Evolutionary conservation across 1,140 invertebrate genomes (phyloP).

Genomic region (Drosophila pseudoananassae): DNA sequence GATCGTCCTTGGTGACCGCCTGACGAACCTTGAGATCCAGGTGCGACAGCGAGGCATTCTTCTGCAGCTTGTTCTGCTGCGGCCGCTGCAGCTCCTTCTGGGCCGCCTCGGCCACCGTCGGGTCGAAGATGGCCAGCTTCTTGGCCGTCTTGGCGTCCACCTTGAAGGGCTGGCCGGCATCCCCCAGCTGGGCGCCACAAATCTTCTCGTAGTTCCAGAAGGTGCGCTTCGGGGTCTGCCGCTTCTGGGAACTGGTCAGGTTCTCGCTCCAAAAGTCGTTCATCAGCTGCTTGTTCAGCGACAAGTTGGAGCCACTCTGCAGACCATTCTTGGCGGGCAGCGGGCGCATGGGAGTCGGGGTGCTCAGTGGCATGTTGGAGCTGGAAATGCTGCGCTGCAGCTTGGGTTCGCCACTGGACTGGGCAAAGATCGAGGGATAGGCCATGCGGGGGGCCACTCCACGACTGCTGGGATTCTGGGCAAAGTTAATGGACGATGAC

Average conservation of each 20-base stretch:
- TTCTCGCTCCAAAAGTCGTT: constrained; percentile 83
- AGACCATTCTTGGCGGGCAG: constrained; percentile 31
- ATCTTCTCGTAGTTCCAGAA: constrained; percentile 84
- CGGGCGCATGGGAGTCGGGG: constrained; percentile 20
- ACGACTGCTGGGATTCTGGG: constrained; percentile 40
- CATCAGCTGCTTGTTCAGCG: constrained; percentile 80
- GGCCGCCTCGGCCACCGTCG: constrained; percentile 70
- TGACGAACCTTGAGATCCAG: constrained; percentile 78
- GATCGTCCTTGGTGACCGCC: constrained; percentile 82
- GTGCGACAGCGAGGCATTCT: constrained; percentile 80
- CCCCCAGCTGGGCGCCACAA: constrained; percentile 68
- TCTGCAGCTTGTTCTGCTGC: constrained; percentile 75
- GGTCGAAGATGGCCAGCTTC: constrained; percentile 79
- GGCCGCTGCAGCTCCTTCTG: constrained; percentile 78
- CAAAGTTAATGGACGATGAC: constrained; percentile 73
- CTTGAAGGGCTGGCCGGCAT: constrained; percentile 71
- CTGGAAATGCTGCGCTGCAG: constrained; percentile 80
- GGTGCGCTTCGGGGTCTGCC: constrained; percentile 75
- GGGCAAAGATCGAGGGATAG: constrained; percentile 79
- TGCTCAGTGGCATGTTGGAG: constrained; percentile 66
- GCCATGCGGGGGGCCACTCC: constrained; percentile 46
- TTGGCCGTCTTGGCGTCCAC: constrained; percentile 81
- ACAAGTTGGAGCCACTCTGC: constrained; percentile 73
- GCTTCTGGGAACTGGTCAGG: constrained; percentile 70
- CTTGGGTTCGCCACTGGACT: constrained; percentile 56